Percentiles rank a stretch among this genome's conserved stretches.
Conservation (phyloP, 1,140 invertebrate genomes). For the Atopsyche davidsoni region DNA sequence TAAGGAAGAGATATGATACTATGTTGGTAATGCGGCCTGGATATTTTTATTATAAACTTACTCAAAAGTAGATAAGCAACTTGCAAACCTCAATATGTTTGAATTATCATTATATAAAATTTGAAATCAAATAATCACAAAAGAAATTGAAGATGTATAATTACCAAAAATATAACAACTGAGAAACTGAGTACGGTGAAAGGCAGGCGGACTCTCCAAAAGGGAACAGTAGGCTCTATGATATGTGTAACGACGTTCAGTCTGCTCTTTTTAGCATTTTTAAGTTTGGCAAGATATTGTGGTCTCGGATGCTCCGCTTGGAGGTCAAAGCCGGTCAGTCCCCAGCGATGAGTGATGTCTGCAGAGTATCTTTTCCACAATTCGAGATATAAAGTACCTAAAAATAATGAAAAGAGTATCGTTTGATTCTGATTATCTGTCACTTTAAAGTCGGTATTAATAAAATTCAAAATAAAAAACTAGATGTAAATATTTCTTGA, state of each 20-base stretch:
- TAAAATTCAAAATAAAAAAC: constrained; percentile 1
- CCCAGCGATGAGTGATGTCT: constrained; percentile 87
- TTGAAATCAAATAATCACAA: too few species aligned
- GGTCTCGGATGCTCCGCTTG: constrained; percentile 85
- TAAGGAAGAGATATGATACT: too few species aligned
- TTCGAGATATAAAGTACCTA: constrained; percentile 82
- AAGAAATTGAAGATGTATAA: constrained; percentile 2
- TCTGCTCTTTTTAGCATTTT: constrained; percentile 19
- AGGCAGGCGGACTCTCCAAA: constrained; percentile 26
- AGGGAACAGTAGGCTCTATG: constrained; percentile 25
- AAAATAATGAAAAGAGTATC: constrained; percentile 32
- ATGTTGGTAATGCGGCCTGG: too few species aligned
- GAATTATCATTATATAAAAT: too few species aligned
- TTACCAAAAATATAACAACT: constrained; percentile 25
- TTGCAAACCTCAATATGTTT: too few species aligned
- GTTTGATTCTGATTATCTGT: too few species aligned
- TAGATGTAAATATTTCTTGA: neutral
- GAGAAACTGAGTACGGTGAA: constrained; percentile 24
- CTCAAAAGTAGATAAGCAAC: too few species aligned
- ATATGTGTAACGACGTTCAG: constrained; percentile 25
- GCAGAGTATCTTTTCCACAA: constrained; percentile 92
- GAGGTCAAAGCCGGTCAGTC: constrained; percentile 79
- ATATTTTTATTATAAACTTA: too few species aligned
- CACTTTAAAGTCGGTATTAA: neutral
- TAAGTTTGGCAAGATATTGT: constrained; percentile 26